These are phyloP conservation scores for Turdus rufiventris DNA, from an alignment of 2,113 vertebrate genomes.

Conservation along the genomic window DNA sequence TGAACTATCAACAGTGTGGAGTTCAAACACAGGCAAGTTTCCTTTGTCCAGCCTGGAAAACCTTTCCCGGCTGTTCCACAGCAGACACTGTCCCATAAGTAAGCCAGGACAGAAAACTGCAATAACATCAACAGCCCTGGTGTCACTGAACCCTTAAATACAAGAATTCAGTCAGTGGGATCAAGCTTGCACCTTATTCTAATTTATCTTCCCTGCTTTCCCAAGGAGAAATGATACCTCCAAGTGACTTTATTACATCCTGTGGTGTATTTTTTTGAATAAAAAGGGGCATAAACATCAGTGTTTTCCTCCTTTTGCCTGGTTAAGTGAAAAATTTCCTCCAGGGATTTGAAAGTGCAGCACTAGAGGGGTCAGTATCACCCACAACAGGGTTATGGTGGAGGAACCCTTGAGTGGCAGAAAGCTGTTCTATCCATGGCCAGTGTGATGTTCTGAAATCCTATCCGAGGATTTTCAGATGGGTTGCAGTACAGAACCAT, in stretches of 20 bases:
- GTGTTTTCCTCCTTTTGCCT: fast-evolving
- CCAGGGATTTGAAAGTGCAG: not conserved
- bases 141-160: not conserved
- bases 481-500: not conserved
- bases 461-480: not conserved
- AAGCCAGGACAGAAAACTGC: not conserved
- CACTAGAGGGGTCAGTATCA: not conserved
- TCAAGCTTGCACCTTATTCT: not conserved
- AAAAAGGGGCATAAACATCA: not conserved
- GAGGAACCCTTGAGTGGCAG: not conserved
- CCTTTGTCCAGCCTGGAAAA: not conserved
- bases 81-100: not conserved
- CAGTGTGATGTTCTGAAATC: not conserved
- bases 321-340: not conserved
- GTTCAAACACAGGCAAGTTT: fast-evolving
- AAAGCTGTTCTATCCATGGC: not conserved
- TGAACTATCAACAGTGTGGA: not conserved
- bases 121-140: not conserved
- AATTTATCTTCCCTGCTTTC: not conserved
- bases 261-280: not conserved
- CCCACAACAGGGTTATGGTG: not conserved
- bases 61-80: not conserved
- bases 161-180: not conserved
- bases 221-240: not conserved
- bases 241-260: not conserved